Evolutionary conservation across 35 echinoderm and acorn worm species (phyloP), one percentile per base, ranked within the genome.

Genomic region (Apostichopus parvimensis): DNA sequence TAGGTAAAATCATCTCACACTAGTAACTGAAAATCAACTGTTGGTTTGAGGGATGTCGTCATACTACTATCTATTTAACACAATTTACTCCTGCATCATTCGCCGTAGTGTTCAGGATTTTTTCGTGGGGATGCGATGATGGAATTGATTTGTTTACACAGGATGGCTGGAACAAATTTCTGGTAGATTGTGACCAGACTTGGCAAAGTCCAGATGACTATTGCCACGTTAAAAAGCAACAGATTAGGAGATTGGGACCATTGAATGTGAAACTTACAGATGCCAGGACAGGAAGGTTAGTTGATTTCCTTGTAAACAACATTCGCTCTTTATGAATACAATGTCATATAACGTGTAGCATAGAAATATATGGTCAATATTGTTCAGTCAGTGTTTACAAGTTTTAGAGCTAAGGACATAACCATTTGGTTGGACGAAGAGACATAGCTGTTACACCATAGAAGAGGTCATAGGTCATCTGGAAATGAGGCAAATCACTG

Each of bases 231-330:
- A 88, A 88, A 55, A 72, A 66, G 28, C 62, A 72, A 57, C 15
- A 66, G 34, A 68, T 88, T 12, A 72, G 61, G 9, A 68, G 64
- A 45, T 54, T 72, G 14, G 86, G 61, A 6, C 86, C 86, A 2
- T 64, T 88, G 34, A 22, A 88, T 88, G 60, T 88, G 5, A 88
- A 68, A 4, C 52, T 88, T 11, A 88, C 86, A 52, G 86, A 88
- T 88, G 86, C 62, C 60, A 88, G 86, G 68, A 66, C 86, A 28
- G 86, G 86, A 64, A 73, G 60, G 86, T 88, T 5, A 88, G 86
- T 75, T 20, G 7, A 61, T 61, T 9, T 61, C 58, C 7, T 9
- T 60, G 58, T 9, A 60, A 60, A 9, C 7, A 60, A 60, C 28
- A 34, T 34, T 34, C 1, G 28, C 28, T 34, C 28, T 34, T 34